Base-by-base conservation (phyloP, 2,888 invertebrate species). In the Coleophora deauratella region DNA sequence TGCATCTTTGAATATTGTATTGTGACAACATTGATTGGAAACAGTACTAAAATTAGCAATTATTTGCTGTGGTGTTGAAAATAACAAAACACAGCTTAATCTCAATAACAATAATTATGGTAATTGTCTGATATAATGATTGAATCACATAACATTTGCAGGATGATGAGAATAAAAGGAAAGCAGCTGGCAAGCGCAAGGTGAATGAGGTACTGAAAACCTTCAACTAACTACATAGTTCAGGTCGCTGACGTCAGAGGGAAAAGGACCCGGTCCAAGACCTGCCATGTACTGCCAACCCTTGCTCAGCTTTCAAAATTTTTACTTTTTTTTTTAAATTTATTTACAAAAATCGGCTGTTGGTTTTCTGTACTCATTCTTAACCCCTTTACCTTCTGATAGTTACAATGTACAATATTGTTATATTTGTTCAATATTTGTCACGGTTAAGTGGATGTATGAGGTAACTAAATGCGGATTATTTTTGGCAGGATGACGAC, bases 161-260 rank as follows among this genome's bases (percentile, higher is more conserved):
- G 86, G 86, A 82, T 65, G 73, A 80, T 79, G 80, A 88, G 48
- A 79, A 81, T 64, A 84, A 86, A 66, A 86, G 87, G 59, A 88
- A 86, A 77, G 74, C 76, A 57, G 76, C 84, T 38, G 81, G 86
- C 65, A 86, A 81, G 62, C 87, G 85, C 71, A 81, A 74, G 65
- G 81, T 77, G 60, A 87, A 82, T 82, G 86, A 86, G 85, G 86
- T 85, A 86, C 81, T 80, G 81, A 82, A 82, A 80, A 81, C 84
- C 82, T 81, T 82, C 76, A 82, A 72, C 75, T 82, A 77, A 78
- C 21, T 75, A 56, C 56, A 58, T 51, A 49, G 44, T 49, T 50
- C 49, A 54, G 51, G 57, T 57, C 55, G 50, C 49, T 48, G 45
- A 59, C 57, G 64, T 40, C 75, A 76, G 73, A 76, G 75, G 80